Evolutionary conservation across 1,140 invertebrate species (phyloP).

Genomic region (Habropoda laboriosa): DNA sequence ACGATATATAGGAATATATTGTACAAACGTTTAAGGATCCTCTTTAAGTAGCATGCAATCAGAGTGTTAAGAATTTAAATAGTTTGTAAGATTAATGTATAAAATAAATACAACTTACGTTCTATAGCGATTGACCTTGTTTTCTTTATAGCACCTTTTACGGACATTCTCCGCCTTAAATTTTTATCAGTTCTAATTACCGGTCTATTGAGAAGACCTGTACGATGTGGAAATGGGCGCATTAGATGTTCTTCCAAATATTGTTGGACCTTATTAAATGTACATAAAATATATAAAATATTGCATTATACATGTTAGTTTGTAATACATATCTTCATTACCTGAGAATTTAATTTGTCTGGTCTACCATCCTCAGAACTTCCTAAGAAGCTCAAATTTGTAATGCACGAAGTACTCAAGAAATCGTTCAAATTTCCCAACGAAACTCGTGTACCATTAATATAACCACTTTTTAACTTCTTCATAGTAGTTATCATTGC

Average conservation of each 20-base stretch:
- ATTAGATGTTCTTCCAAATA: conserved; percentile 94
- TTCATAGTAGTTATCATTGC: conserved; percentile 99
- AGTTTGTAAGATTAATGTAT: conserved; percentile 19
- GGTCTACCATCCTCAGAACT: conserved; percentile 95
- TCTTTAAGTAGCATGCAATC: conserved; percentile 65
- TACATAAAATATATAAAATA: conserved; percentile 36
- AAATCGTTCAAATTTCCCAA: conserved; percentile 96
- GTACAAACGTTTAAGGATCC: conserved; percentile 63
- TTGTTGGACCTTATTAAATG: conserved; percentile 87
- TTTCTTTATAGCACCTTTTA: conserved; percentile 93
- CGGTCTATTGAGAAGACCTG: conserved; percentile 84
- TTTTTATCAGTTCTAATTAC: conserved; percentile 81
- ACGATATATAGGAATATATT: conserved; percentile 67
- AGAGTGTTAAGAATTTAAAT: conserved; percentile 57
- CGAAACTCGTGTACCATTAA: conserved; percentile 97
- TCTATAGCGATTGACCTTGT: conserved; percentile 93
- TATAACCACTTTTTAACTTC: conserved; percentile 99
- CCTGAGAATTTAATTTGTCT: conserved; percentile 84
- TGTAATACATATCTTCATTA: conserved; percentile 34
- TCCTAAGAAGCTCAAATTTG: conserved; percentile 96
- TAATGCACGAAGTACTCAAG: conserved; percentile 96
- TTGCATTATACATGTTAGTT: background rate
- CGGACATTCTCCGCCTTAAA: conserved; percentile 89
- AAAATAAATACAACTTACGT: conserved; percentile 83
- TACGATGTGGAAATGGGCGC: conserved; percentile 89